Base-by-base conservation (phyloP, 2,113 vertebrate genomes). In the Oplegnathus fasciatus region DNA sequence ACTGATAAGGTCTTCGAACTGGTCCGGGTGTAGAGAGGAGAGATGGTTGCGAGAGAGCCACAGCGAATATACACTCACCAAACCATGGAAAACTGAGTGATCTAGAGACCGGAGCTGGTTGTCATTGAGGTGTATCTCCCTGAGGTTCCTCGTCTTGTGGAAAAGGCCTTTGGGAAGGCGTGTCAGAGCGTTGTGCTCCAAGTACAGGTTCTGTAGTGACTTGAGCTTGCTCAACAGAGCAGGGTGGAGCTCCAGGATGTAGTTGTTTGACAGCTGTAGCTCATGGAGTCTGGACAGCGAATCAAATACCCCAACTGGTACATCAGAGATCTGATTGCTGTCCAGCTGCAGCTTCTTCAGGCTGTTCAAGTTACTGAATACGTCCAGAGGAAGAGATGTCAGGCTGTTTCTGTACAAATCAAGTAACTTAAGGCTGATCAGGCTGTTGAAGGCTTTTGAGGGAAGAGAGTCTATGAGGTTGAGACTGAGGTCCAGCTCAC, bases 391-490 rank as follows among this genome's bases (percentile, higher is more conserved):
- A 57, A 95, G 85, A 24, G 60, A 82, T 5, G 14, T 74, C 58
- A 95, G 80, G 11, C 20, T 32, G 73, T 94, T 95, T 30, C 58
- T 79, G 81, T 92, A 94, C 30, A 95, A 48, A 75, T 94, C 92
- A n/a, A 95, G 89, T 1, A 28, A 20, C 4, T 68, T 5, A 0
- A 95, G 91, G 20, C 58, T 86, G 15, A 40, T 57, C 32, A 94
- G 65, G 26, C 81, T 70, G 3, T 46, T 37, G 50, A 95, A 94
- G 30, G 84, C 58, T 0, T 58, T 14, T 5, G 77, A 57, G 8
- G 90, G 82, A 20, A 95, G 90, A 40, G 71, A 80, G 4, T 72
- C 40, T 22, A 95, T 67, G 17, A 83, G 67, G 80, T 95, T 95
- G 46, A 20, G 48, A 28, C 90, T 94, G 61, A 95, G 74, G 44